Percentiles rank a stretch among this genome's conserved stretches.
These are phyloP conservation scores for Lucilia cuprina DNA, from an alignment of 1,140 invertebrate species.

Conservation along the genomic window DNA sequence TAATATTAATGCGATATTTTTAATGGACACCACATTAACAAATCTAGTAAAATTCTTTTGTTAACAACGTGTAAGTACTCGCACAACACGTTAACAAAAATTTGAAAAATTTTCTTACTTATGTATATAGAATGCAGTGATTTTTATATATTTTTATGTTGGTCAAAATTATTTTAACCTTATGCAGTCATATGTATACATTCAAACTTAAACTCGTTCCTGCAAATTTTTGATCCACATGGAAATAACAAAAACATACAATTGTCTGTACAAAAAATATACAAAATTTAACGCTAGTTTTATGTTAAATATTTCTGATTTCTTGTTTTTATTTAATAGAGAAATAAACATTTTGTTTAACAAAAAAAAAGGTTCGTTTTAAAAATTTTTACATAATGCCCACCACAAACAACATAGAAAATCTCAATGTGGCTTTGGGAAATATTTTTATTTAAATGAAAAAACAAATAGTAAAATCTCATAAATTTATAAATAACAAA, in stretches of 20 bases:
- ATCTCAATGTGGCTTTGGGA: constrained; percentile 20
- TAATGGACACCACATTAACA: constrained; percentile 3
- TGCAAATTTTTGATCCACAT: background rate
- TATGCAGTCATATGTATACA: background rate
- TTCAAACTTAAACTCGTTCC: too few species aligned
- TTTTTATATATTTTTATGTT: background rate
- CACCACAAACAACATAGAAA: constrained; percentile 32
- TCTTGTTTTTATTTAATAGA: background rate
- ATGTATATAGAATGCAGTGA: background rate
- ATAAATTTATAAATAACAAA: too few species aligned
- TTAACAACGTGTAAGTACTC: background rate
- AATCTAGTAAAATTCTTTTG: background rate
- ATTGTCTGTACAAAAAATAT: background rate
- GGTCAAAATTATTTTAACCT: background rate
- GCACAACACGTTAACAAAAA: background rate
- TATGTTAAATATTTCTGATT: constrained; percentile 1
- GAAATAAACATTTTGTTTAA: background rate
- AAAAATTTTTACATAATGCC: constrained; percentile 29
- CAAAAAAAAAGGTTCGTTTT: constrained; percentile 1
- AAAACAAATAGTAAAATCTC: background rate
- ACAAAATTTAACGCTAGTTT: constrained; percentile 20
- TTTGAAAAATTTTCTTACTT: background rate
- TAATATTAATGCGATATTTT: too few species aligned
- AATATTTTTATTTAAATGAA: background rate
- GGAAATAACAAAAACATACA: background rate